phyloP scores from a whole-genome alignment of 1,140 invertebrate species.

The Zaprionus inermis region DNA sequence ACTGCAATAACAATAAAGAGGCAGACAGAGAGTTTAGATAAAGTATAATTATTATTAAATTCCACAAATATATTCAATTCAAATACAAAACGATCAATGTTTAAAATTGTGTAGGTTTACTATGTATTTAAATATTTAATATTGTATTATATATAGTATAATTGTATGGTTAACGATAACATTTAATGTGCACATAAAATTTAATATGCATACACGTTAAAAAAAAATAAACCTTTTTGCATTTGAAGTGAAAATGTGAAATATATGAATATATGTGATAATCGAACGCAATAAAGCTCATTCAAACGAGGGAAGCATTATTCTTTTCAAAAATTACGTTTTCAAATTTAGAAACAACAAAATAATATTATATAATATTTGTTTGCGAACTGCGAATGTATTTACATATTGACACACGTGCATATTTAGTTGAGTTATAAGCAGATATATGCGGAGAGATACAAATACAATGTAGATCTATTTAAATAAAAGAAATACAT shows the following conservation, averaged over 20 bases:
- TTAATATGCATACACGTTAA: not conserved
- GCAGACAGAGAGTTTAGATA: not conserved
- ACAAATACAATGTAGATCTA: slow-evolving; percentile 8
- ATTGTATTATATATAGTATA: not conserved
- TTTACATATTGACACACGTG: slow-evolving; percentile 4
- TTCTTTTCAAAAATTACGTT: slow-evolving; percentile 47
- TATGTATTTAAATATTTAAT: too few relatives aligned
- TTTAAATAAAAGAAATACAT: slow-evolving; percentile 18
- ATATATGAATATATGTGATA: not conserved
- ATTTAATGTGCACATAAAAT: not conserved
- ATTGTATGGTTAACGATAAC: too few relatives aligned
- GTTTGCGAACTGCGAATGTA: not conserved
- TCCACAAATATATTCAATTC: not conserved
- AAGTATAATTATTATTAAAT: too few relatives aligned
- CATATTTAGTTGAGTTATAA: slow-evolving; percentile 19
- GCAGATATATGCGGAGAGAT: not conserved
- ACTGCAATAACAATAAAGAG: slow-evolving; percentile 55
- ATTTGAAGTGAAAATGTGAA: not conserved
- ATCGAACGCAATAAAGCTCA: slow-evolving; percentile 8
- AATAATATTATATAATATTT: slow-evolving; percentile 29
- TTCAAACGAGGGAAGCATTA: slow-evolving; percentile 43
- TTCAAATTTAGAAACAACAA: slow-evolving; percentile 62
- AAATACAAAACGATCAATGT: not conserved
- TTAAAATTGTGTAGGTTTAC: not conserved
- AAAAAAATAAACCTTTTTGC: not conserved